Percentiles rank a stretch among this genome's conserved stretches.
Evolutionary conservation across 2,113 vertebrate genomes (phyloP).

Genomic region (Macaca nemestrina): DNA sequence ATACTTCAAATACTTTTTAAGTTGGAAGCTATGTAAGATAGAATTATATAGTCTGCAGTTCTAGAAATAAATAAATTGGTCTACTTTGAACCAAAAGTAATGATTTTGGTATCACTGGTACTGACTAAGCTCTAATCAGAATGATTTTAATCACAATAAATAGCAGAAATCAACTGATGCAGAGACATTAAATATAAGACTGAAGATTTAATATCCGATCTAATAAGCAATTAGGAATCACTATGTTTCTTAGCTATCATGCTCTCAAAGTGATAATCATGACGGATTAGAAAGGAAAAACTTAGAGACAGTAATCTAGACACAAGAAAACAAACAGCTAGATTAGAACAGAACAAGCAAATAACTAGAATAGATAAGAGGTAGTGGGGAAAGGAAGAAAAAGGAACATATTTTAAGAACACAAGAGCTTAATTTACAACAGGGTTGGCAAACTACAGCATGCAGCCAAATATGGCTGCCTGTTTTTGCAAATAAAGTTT

Average conservation of each 20-base stretch:
- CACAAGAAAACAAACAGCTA: neutral
- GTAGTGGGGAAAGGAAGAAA: neutral
- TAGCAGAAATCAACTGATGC: neutral
- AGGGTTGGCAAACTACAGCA: neutral
- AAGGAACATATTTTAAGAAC: neutral
- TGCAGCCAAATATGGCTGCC: neutral
- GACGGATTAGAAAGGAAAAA: neutral
- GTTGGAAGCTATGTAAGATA: neutral
- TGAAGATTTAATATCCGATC: neutral
- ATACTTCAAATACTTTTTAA: neutral
- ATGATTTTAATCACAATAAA: neutral
- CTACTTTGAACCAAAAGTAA: constrained; percentile 9
- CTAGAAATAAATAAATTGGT: neutral
- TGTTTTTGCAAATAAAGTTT: neutral
- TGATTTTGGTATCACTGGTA: neutral
- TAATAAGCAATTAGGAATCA: neutral
- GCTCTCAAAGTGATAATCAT: constrained; percentile 5
- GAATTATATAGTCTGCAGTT: neutral
- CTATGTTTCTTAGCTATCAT: neutral
- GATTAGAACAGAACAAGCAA: neutral
- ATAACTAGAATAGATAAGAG: neutral
- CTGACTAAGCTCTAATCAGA: neutral
- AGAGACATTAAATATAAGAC: neutral
- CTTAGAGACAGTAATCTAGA: neutral
- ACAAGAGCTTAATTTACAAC: neutral